phyloP scores from a whole-genome alignment of 1,140 invertebrate genomes.

The Onthophagus taurus region DNA sequence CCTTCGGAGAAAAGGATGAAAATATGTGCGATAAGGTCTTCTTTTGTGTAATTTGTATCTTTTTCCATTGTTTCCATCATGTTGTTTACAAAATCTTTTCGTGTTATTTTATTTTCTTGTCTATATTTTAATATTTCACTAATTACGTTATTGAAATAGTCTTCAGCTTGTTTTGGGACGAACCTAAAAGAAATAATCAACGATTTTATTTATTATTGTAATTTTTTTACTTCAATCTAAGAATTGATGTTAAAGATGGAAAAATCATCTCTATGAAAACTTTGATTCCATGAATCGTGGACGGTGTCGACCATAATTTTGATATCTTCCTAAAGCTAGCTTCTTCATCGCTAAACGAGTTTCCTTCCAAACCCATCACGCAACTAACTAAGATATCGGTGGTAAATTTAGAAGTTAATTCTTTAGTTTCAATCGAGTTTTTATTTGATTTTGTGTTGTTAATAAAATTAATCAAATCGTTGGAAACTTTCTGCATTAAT shows the following conservation, averaged over 20 bases:
- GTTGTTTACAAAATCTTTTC: conserved; percentile 29
- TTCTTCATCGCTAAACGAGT: conserved; percentile 19
- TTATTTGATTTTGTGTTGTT: conserved; percentile 1
- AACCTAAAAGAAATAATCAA: too few relatives aligned
- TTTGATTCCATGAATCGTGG: background rate
- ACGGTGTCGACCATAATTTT: conserved; percentile 3
- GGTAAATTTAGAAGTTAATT: conserved; percentile 20
- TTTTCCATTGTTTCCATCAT: conserved; percentile 17
- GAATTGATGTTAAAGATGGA: background rate
- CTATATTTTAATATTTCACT: conserved; percentile 29
- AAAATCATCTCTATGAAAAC: conserved; percentile 3
- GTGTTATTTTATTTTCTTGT: conserved; percentile 26
- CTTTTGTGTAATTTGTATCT: too few relatives aligned
- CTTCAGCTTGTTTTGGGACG: conserved; percentile 1
- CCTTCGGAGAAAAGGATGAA: conserved; percentile 54
- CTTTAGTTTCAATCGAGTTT: conserved; percentile 19
- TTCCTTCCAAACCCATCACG: conserved; percentile 23
- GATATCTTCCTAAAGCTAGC: conserved; percentile 17
- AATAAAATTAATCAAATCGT: conserved; percentile 16
- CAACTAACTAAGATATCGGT: conserved; percentile 23
- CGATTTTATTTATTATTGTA: too few relatives aligned
- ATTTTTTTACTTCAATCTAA: too few relatives aligned
- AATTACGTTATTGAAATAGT: conserved; percentile 14
- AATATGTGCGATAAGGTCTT: conserved; percentile 40
- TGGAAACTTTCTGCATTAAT: conserved; percentile 28